Base-by-base conservation (phyloP, 2,113 vertebrate species). In the Australoheros scitulus region DNA sequence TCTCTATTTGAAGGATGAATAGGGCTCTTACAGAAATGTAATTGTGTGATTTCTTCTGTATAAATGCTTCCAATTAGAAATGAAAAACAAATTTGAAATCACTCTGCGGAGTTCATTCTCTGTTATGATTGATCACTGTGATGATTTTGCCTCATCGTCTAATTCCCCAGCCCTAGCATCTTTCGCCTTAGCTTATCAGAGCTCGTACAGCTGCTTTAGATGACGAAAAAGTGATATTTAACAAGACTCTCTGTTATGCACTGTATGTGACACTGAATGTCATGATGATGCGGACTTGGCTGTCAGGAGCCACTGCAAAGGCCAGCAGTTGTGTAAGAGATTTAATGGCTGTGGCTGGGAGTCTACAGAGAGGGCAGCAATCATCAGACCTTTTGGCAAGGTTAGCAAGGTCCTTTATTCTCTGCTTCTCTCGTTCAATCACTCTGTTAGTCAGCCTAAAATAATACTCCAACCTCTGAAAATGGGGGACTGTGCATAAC, bases 261-360 rank as follows among this genome's bases (percentile, higher is more conserved):
- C 64, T 55, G 57, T 50, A 41, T 74, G 68, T 60, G 65, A 81
- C 65, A 59, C 84, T 29, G 41, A 81, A 43, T 18, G 18, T 22
- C 6, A 11, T 20, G 75, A 65, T 88, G 78, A 82, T 79, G 84
- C 80, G 6, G 86, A 68, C 65, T 81, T 79, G 87, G 76, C 88
- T 90, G 84, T 89, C 81, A 76, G 79, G 74, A 77, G 61, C 80
- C 43, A 5, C 58, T 64, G 90, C 83, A 86, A 70, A 86, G 83
- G 79, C 86, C 85, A 82, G 83, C 84, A 79, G 91, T 91, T 91
- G 83, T 87, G 80, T 85, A 86, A 91, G 83, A 86, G 85, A 83
- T 77, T 92, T 85, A 85, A 91, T 83, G 82, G 78, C 65, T 29
- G 20, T 74, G 86, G 47, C 75, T 56, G 79, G 56, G 84, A 2